Conservation (phyloP, 2,113 vertebrate genomes). For the Amphilophus citrinellus region DNA sequence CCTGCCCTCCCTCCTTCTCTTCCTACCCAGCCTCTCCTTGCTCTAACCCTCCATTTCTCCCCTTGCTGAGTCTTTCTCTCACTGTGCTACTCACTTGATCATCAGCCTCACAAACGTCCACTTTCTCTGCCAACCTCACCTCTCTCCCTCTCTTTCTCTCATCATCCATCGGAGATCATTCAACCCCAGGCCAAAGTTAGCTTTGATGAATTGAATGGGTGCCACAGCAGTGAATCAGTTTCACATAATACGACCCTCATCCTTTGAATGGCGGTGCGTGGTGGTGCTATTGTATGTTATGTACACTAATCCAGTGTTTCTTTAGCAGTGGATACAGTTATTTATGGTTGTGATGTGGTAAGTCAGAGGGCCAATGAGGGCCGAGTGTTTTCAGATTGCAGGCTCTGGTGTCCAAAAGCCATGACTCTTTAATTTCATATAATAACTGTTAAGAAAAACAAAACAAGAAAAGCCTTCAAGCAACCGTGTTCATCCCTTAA, state of each 20-base stretch:
- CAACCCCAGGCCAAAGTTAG: conserved; percentile 39
- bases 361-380: conserved; percentile 24
- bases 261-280: conserved; percentile 39
- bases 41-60: conserved; percentile 42
- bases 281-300: conserved; percentile 53
- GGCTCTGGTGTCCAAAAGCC: conserved; percentile 13
- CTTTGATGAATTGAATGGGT: conserved; percentile 42
- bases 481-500: not conserved
- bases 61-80: conserved; percentile 19
- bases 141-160: not conserved
- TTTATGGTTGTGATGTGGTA: conserved; percentile 67
- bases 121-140: not conserved
- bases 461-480: conserved; percentile 1
- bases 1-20: conserved; percentile 37
- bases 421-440: conserved; percentile 16
- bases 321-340: conserved; percentile 58
- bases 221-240: conserved; percentile 55
- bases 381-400: conserved; percentile 55
- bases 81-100: conserved; percentile 23
- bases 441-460: not conserved
- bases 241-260: conserved; percentile 31
- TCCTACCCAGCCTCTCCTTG: conserved; percentile 20
- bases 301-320: conserved; percentile 63
- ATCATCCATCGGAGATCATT: conserved; percentile 37
- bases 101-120: not conserved